Base-by-base conservation (phyloP, 2,888 invertebrate genomes). In the Pomacea canaliculata region DNA sequence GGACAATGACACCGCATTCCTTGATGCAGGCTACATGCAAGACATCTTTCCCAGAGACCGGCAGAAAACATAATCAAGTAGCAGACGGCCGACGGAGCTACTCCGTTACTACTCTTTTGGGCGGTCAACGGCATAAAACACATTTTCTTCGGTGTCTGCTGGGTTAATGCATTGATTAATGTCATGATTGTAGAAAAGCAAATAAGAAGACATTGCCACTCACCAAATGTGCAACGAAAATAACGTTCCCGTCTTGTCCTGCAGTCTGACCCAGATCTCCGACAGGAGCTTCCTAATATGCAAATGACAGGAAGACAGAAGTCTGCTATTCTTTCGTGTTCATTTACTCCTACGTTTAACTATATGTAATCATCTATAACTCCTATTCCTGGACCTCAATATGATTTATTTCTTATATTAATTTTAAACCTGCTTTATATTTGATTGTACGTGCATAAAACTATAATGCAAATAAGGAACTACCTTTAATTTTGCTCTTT, bases 211-310 rank as follows among this genome's bases (percentile, higher is more conserved):
- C 16, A 10, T 56, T 56, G 27, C 19, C n/a, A 67, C 67, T 74
- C 62, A 67, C 74, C n/a, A 62, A 19, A 12, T 69, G 37, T 74
- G 60, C 62, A 69, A 68, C 68, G 68, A 74, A 74, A 49, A 69
- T 69, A 69, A 51, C 69, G 69, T 23, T 74, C 48, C 56, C 13
- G 46, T 68, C 48, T 19, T 49, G 59, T 67, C 59, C 69, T 74
- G 62, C 78, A 70, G 76, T 74, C 70, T 81, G 82, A 82, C 82
- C 82, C 78, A 79, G 73, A 78, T 82, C 79, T 70, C 48, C 74
- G 62, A 69, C 77, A 69, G 76, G 71, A 73, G 78, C 80, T 80
- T 79, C 71, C 76, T 78, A 79, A 74, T 77, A 78, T 78, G 78
- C 78, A 79, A 77, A 78, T 78, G 71, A 76, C 37, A 60, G 69